Base-by-base conservation (phyloP, 2,797 vertebrate genomes). In the Poeciliopsis gracilis region DNA sequence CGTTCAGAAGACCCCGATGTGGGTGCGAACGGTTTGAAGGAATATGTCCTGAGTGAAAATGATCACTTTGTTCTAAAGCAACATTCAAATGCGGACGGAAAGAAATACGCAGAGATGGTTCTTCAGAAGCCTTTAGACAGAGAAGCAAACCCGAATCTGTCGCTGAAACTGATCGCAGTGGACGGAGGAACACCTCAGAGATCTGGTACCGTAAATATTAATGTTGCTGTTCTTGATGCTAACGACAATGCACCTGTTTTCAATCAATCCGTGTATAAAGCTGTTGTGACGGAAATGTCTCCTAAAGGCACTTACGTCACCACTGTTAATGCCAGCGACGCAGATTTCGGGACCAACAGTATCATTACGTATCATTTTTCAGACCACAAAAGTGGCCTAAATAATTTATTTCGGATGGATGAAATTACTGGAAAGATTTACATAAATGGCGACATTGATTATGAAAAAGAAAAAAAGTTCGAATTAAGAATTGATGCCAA, bases 161-260 rank as follows among this genome's bases (percentile, higher is more conserved):
- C 81, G 9, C 71, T 96, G 16, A 82, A 92, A 8, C 81, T 97
- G 0, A 95, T 90, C 11, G 96, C 95, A 0, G 70, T 93, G 1
- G 96, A 96, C 7, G 95, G 95, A 0, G 96, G 95, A 8, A 85
- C 84, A 25, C 96, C 96, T 0, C 89, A 91, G 36, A 91, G 71
- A 81, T 95, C 93, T 51, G 95, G 95, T 0, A 95, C 94, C 1
- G 87, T 91, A 20, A 92, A 94, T 76, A 94, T 96, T 63, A 66
- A 86, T 23, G 86, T 97, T 5, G 91, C 57, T 20, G 86, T 96
- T 3, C 82, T 93, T 0, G 96, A 96, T 82, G 81, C 0, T 0
- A 96, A 96, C 59, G 96, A 96, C 9, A 96, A 96, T 25, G 73
- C 89, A 0, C 95, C 93, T 0, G 83, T 90, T 0, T 95, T 94